phyloP scores from a whole-genome alignment of 2,888 invertebrate genomes.

The Drosophila yooni region DNA sequence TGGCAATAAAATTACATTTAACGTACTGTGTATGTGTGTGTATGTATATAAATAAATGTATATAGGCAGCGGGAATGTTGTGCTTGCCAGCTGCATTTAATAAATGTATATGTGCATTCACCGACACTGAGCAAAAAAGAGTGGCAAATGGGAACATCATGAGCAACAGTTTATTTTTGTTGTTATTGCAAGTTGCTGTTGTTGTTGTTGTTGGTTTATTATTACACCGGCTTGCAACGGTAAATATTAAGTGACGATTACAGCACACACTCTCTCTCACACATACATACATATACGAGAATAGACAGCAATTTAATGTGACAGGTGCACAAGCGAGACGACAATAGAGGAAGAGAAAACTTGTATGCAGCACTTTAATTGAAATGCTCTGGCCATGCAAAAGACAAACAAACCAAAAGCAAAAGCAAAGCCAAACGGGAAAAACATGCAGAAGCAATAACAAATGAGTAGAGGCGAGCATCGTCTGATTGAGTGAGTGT shows the following conservation, averaged over 20 bases:
- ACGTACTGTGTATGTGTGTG: neutral
- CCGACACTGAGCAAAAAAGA: conserved; percentile 44
- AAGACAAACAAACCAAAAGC: conserved; percentile 42
- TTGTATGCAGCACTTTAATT: conserved; percentile 72
- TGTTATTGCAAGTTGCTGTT: conserved; percentile 11
- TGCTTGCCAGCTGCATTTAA: conserved; percentile 71
- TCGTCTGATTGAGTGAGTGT: conserved; percentile 16
- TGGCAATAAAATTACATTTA: conserved; percentile 53
- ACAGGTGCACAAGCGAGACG: conserved; percentile 54
- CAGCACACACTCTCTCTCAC: conserved; percentile 50
- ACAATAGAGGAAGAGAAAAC: conserved; percentile 66
- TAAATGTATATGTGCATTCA: conserved; percentile 41
- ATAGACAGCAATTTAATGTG: conserved; percentile 33
- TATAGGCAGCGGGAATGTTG: conserved; percentile 35
- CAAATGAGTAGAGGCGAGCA: conserved; percentile 38
- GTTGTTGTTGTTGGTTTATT: conserved; percentile 51
- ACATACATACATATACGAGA: conserved; percentile 12
- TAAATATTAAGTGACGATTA: conserved; percentile 68
- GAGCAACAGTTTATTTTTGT: conserved; percentile 47
- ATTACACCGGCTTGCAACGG: conserved; percentile 71
- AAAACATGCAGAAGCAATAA: conserved; percentile 59
- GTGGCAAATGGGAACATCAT: conserved; percentile 39
- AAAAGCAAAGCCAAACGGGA: conserved; percentile 33
- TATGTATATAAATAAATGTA: conserved; percentile 3
- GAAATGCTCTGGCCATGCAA: conserved; percentile 52